Conservation (phyloP, 2,113 vertebrate genomes). For the Xenopus laevis region DNA sequence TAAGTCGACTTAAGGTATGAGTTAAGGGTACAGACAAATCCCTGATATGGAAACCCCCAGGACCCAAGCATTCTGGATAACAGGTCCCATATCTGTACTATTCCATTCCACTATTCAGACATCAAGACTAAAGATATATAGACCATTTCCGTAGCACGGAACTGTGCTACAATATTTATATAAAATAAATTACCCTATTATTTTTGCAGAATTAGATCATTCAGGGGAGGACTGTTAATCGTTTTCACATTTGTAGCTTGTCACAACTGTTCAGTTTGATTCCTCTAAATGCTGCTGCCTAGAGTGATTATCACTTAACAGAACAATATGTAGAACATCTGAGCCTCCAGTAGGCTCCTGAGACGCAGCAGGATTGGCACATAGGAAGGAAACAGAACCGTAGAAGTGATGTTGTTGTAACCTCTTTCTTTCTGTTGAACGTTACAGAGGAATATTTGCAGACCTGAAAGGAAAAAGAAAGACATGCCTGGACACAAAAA, state of each 20-base stretch:
- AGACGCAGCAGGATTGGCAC: not conserved
- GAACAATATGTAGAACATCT: not conserved
- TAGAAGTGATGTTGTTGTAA: constrained; percentile 6
- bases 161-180: too few relatives aligned
- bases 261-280: constrained; percentile 29
- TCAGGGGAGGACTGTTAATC: constrained; percentile 10
- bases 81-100: too few relatives aligned
- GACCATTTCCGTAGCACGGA: too few relatives aligned
- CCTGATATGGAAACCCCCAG: too few relatives aligned
- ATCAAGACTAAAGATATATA: too few relatives aligned
- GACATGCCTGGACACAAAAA: too few relatives aligned
- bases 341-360: not conserved
- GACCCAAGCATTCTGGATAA: too few relatives aligned
- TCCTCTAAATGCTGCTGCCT: constrained; percentile 5
- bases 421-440: not conserved
- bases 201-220: not conserved
- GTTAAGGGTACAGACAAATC: too few relatives aligned
- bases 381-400: not conserved
- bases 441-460: not conserved
- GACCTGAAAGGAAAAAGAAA: not conserved
- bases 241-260: constrained; percentile 41
- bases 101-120: too few relatives aligned
- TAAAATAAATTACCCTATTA: not conserved
- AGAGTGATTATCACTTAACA: constrained; percentile 21
- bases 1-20: too few relatives aligned